Evolutionary conservation across 2,888 invertebrate species (phyloP).

Genomic region (Epistrophella euchroma): DNA sequence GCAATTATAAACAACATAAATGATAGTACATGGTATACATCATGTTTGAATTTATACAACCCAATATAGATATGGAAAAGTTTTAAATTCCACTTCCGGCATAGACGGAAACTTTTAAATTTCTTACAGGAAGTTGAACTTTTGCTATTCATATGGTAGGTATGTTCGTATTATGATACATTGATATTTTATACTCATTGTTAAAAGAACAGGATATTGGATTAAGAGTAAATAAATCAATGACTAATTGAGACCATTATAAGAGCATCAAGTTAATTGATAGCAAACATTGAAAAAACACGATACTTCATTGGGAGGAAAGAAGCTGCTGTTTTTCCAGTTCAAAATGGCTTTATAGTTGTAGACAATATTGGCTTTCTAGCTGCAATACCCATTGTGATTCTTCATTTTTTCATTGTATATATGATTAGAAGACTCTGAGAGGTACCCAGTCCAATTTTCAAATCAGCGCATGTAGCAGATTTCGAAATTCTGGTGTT

Average conservation of each 20-base stretch:
- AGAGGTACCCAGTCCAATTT: no score
- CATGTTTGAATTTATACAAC: not conserved
- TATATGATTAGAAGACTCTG: no score
- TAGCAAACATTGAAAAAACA: not conserved
- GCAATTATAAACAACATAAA: slow-evolving; percentile 13
- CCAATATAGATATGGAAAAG: not conserved
- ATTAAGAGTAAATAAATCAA: not conserved
- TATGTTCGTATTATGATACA: not conserved
- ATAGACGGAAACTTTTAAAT: slow-evolving; percentile 21
- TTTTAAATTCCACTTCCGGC: slow-evolving; percentile 12
- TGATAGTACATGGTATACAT: not conserved
- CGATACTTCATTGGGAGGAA: no score
- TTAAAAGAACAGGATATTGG: not conserved
- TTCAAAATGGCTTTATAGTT: no score
- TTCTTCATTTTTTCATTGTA: no score
- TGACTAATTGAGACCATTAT: not conserved
- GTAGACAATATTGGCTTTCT: no score
- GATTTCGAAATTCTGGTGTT: no score
- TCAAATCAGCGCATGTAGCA: no score
- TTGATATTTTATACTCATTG: not conserved
- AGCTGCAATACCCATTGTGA: no score
- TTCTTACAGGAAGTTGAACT: not conserved
- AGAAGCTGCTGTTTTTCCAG: no score
- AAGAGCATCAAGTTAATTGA: not conserved
- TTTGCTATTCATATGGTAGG: not conserved